phyloP scores from a whole-genome alignment of 2,113 vertebrate species.

The Candoia aspera region DNA sequence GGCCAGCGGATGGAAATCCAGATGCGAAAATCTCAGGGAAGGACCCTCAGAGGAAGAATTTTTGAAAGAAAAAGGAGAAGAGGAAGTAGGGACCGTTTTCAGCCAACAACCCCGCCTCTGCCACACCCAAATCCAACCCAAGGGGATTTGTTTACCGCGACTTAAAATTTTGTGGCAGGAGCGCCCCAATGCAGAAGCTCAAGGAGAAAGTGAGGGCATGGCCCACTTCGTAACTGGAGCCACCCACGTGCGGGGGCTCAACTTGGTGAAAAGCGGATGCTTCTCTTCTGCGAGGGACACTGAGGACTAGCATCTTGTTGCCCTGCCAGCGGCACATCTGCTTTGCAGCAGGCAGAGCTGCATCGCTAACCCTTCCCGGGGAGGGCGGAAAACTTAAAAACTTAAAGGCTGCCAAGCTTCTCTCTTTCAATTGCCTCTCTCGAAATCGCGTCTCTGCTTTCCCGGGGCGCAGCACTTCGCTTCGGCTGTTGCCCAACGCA shows the following conservation, averaged over 20 bases:
- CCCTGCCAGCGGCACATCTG: neutral
- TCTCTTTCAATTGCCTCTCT: neutral
- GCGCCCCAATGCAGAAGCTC: neutral
- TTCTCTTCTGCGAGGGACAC: neutral
- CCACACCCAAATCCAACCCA: neutral
- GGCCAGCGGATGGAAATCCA: neutral
- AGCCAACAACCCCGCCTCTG: neutral
- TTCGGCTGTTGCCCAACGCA: neutral
- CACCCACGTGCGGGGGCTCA: no score
- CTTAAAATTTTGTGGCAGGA: neutral
- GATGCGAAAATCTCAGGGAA: neutral
- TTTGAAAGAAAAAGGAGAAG: neutral
- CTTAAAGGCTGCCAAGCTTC: neutral
- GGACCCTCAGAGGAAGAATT: neutral
- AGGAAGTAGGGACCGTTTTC: neutral
- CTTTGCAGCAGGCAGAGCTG: neutral
- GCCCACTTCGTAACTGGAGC: neutral
- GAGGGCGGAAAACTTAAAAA: neutral
- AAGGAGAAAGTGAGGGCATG: neutral
- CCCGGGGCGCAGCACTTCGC: neutral
- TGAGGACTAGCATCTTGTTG: neutral
- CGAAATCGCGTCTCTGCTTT: neutral
- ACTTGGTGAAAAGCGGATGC: neutral
- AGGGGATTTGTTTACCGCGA: neutral
- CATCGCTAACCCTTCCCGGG: neutral